Conservation (phyloP, 2,888 invertebrate species). For the Dicycla oo region DNA sequence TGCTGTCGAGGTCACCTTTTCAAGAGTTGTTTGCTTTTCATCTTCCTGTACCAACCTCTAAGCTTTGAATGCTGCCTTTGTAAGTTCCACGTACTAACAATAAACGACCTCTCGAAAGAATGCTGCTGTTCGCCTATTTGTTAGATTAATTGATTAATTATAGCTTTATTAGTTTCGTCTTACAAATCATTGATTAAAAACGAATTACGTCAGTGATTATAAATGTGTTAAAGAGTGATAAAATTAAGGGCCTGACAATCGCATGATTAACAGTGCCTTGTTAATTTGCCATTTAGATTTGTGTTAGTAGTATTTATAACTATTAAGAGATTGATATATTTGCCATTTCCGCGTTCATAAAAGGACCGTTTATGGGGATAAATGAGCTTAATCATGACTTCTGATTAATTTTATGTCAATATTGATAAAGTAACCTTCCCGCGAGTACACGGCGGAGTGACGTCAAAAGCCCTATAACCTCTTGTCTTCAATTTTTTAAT, state of each 20-base stretch:
- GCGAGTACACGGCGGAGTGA: constrained; percentile 42
- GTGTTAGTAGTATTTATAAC: constrained; percentile 24
- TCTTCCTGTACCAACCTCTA: constrained; percentile 67
- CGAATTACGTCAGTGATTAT: constrained; percentile 49
- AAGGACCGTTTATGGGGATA: constrained; percentile 6
- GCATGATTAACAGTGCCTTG: constrained; percentile 48
- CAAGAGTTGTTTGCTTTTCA: constrained; percentile 62
- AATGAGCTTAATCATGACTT: constrained; percentile 17
- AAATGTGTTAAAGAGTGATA: constrained; percentile 49
- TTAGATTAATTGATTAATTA: constrained; percentile 76
- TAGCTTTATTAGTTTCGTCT: constrained; percentile 60
- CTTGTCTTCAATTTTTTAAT: constrained; percentile 36
- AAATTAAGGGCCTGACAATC: constrained; percentile 56
- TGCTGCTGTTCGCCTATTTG: constrained; percentile 72
- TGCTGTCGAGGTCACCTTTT: constrained; percentile 72
- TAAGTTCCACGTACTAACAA: constrained; percentile 76
- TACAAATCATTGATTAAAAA: constrained; percentile 57
- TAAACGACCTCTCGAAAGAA: constrained; percentile 78
- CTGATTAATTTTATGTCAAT: constrained; percentile 45
- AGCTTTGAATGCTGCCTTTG: constrained; percentile 73
- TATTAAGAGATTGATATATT: constrained; percentile 45
- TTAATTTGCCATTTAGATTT: constrained; percentile 59
- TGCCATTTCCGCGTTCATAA: constrained; percentile 48
- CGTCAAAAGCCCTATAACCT: constrained; percentile 49
- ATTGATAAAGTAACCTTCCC: constrained; percentile 36